phyloP scores from a whole-genome alignment of 2,888 invertebrate genomes.

The Acrobasis consociella region DNA sequence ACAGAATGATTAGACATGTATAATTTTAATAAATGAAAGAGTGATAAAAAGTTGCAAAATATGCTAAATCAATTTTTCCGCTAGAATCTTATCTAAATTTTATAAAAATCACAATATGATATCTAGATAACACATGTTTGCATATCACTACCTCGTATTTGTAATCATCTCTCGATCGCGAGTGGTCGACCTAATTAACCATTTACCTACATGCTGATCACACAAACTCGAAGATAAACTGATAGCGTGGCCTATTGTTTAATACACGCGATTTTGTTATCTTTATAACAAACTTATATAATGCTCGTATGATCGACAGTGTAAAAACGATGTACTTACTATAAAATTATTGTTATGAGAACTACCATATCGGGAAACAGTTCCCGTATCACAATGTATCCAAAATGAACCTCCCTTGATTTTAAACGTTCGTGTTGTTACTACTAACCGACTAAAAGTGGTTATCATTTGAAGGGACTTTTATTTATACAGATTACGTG shows the following conservation, averaged over 20 bases:
- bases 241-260: conserved; percentile 60
- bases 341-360: too few relatives aligned
- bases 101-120: conserved; percentile 16
- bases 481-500: too few relatives aligned
- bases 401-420: too few relatives aligned
- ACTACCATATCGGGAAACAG: too few relatives aligned
- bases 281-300: conserved; percentile 20
- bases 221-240: conserved; percentile 59
- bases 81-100: background rate
- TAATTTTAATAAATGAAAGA: background rate
- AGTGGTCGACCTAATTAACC: conserved; percentile 69
- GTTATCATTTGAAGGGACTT: too few relatives aligned
- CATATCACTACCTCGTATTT: conserved; percentile 28
- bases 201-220: conserved; percentile 66
- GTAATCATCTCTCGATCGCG: conserved; percentile 53
- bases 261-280: conserved; percentile 54
- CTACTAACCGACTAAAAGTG: too few relatives aligned
- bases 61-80: background rate
- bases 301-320: background rate
- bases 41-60: background rate
- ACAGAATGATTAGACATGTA: background rate
- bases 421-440: too few relatives aligned
- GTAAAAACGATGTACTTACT: background rate
- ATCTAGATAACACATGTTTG: conserved; percentile 14
- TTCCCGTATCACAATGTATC: too few relatives aligned